These are phyloP conservation scores for Mnemiopsis leidyi DNA, from an alignment of 37 sponge, comb jelly and placozoan genomes.

Conservation along the genomic window DNA sequence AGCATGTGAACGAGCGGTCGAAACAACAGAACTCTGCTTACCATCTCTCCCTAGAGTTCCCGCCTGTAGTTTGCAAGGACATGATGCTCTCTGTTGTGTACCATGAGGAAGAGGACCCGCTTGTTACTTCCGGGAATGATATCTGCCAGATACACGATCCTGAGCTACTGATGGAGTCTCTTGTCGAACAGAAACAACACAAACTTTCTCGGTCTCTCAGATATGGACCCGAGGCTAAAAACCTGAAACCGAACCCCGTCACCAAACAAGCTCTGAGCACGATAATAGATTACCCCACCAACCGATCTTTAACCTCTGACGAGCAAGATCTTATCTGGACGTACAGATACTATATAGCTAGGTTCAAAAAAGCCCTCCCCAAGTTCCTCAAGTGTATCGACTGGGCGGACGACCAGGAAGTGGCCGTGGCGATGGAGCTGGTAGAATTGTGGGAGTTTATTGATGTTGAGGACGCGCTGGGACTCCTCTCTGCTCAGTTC, in stretches of 20 bases:
- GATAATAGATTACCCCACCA: slow-evolving; percentile 83
- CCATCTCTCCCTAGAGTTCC: slow-evolving; percentile 58
- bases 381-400: slow-evolving; percentile 95
- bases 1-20: slow-evolving; percentile 83
- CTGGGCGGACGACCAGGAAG: slow-evolving; percentile 72
- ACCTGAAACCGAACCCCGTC: slow-evolving; percentile 78
- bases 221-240: slow-evolving; percentile 74
- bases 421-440: slow-evolving; percentile 75
- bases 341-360: slow-evolving; percentile 86
- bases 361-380: slow-evolving; percentile 84
- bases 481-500: slow-evolving; percentile 82
- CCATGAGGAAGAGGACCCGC: slow-evolving; percentile 21
- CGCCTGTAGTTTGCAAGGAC: slow-evolving; percentile 19
- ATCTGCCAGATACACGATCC: slow-evolving; percentile 46
- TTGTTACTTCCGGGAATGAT: slow-evolving; percentile 35
- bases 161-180: slow-evolving; percentile 74
- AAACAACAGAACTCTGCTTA: slow-evolving; percentile 60
- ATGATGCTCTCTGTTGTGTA: slow-evolving; percentile 45
- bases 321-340: slow-evolving; percentile 91
- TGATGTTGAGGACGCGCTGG: slow-evolving; percentile 89
- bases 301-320: slow-evolving; percentile 72
- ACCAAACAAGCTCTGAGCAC: slow-evolving; percentile 67
- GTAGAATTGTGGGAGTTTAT: slow-evolving; percentile 90
- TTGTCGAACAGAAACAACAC: slow-evolving; percentile 92
- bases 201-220: slow-evolving; percentile 77